Evolutionary conservation across 2,888 invertebrate genomes (phyloP).

Genomic region (Andrena fulva): DNA sequence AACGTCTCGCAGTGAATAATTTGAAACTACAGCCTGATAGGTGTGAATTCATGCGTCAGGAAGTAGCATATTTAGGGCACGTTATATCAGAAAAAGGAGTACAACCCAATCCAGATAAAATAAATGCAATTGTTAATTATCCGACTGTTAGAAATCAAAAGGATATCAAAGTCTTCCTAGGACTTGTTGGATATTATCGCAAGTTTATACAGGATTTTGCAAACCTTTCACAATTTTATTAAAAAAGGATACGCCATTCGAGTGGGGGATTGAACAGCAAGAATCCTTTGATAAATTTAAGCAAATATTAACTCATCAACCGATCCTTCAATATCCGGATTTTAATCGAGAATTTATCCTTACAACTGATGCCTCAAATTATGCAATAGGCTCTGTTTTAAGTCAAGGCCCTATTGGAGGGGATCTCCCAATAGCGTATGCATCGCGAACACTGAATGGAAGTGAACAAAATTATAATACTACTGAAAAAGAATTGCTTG

Average conservation of each 20-base stretch:
- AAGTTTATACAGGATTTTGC: not conserved
- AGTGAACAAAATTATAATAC: conserved; percentile 25
- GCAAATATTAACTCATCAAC: conserved; percentile 11
- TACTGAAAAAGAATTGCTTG: conserved; percentile 22
- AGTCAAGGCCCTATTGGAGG: conserved; percentile 3
- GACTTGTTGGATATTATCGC: too few relatives aligned
- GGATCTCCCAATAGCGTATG: conserved; percentile 17
- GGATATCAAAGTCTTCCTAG: not conserved
- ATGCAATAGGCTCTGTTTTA: conserved; percentile 25
- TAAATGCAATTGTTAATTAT: too few relatives aligned
- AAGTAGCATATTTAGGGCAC: too few relatives aligned
- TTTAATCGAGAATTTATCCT: conserved; percentile 16
- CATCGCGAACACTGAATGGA: conserved; percentile 13
- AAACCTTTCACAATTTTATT: conserved; percentile 3
- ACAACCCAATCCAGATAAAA: too few relatives aligned
- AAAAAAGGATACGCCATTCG: conserved; percentile 5
- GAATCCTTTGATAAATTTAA: conserved; percentile 10
- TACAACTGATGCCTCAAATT: conserved; percentile 19
- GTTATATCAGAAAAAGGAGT: too few relatives aligned
- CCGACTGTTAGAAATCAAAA: not conserved
- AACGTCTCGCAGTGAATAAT: too few relatives aligned
- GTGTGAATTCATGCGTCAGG: too few relatives aligned
- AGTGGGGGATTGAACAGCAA: not conserved
- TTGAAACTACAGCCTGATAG: too few relatives aligned
- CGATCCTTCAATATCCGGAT: conserved; percentile 30